A percentile compares a stretch with the other conserved stretches of the same genome.
These are phyloP conservation scores for Mareca strepera DNA, from an alignment of 2,797 vertebrate genomes.

Conservation along the genomic window DNA sequence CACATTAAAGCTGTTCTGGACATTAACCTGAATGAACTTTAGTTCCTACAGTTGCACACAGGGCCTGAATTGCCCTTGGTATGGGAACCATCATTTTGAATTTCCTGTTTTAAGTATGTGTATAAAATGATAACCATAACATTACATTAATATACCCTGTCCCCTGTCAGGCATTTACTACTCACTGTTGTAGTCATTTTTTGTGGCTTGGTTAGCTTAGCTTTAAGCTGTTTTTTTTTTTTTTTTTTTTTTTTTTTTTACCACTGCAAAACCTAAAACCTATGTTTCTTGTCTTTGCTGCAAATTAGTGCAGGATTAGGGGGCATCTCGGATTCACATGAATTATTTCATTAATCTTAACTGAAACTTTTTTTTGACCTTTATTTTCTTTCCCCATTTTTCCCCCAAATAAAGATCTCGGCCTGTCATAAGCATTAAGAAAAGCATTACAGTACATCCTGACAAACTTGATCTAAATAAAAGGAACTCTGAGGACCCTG, in stretches of 20 bases:
- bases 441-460: conserved; percentile 85
- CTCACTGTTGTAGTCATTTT: neutral
- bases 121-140: neutral
- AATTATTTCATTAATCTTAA: neutral
- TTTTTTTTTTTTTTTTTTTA: neutral
- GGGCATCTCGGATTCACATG: neutral
- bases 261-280: neutral
- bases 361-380: neutral
- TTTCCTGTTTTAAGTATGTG: rapidly evolving
- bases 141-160: neutral
- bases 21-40: neutral
- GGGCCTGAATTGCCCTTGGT: neutral
- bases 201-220: neutral
- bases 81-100: neutral
- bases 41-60: neutral
- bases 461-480: conserved; percentile 88
- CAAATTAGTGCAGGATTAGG: neutral
- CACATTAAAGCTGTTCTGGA: neutral
- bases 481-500: conserved; percentile 80
- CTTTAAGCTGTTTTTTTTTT: neutral
- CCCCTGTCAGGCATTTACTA: neutral
- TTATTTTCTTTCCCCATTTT: neutral
- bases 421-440: conserved; percentile 88
- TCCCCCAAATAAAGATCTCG: conserved; percentile 80
- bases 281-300: neutral